Base-by-base conservation (phyloP, 2,888 invertebrate genomes). In the Andrena camellia region DNA sequence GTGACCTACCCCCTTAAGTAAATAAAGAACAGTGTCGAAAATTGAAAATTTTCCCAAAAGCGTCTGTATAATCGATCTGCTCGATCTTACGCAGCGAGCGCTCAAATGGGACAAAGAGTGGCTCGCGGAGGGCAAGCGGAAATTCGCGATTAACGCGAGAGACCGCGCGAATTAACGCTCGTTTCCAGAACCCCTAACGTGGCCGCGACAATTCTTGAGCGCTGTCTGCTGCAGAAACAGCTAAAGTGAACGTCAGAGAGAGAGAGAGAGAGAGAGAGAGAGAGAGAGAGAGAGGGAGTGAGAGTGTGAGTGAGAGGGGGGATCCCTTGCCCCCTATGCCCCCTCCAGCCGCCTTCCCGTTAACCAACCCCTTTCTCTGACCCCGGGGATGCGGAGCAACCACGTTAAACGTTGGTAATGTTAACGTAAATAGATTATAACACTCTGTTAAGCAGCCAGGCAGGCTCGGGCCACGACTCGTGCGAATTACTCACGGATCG, bases 381-480 rank as follows among this genome's bases (percentile, higher is more conserved):
- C 92, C 92, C 90, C 88, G 89, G 89, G 87, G 85, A 88, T 86
- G 88, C 88, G 89, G 90, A 92, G 92, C 93, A 93, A 92, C 92
- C 93, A 93, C 93, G 93, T 93, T 94, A 94, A 94, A 94, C 92
- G 94, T 93, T 93, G 93, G 93, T 94, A 94, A 94, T 94, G 94
- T 94, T 94, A 94, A 94, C 94, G 94, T 94, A 94, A 94, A 94
- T 94, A 94, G 94, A 94, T 94, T 94, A 94, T 94, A 94, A 94
- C 94, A 94, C 93, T 94, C 94, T 94, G 94, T 94, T 94, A 94
- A 94, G 93, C 94, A 91, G 91, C 89, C 90, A 86, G 86, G 85
- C 80, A 85, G 85, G 84, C 89, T 87, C 86, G 86, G 86, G 87
- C 76, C 86, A 88, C 90, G 90, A 88, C 92, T 92, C 93, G 92